These are phyloP conservation scores for Cyrtonyx montezumae DNA, from an alignment of 2,113 vertebrate genomes.

Conservation along the genomic window DNA sequence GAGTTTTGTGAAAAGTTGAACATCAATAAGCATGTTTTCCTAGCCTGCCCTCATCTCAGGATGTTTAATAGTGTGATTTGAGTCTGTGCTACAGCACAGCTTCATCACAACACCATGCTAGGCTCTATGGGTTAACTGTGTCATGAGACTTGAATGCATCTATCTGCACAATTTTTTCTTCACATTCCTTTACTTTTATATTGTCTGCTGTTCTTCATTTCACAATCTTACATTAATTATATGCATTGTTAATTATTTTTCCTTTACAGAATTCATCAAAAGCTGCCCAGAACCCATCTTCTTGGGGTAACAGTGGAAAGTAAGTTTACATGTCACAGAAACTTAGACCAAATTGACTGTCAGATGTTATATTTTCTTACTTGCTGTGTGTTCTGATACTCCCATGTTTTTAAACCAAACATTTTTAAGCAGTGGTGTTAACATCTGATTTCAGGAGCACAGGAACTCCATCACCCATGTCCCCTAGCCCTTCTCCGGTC, in stretches of 20 bases:
- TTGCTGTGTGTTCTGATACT: background rate
- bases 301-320: conserved; percentile 89
- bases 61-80: background rate
- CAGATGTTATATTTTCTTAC: background rate
- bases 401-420: background rate
- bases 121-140: background rate
- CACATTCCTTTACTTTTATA: background rate
- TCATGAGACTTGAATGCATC: background rate
- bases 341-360: background rate
- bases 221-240: background rate
- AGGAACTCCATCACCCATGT: conserved; percentile 82
- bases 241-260: conserved; percentile 39
- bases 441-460: conserved; percentile 79
- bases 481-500: conserved; percentile 84
- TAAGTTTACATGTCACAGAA: conserved; percentile 76
- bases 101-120: background rate
- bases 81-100: background rate
- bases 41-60: background rate
- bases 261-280: conserved; percentile 89
- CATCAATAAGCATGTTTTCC: background rate
- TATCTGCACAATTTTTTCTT: background rate
- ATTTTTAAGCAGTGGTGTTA: background rate
- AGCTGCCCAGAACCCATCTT: conserved; percentile 83
- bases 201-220: background rate
- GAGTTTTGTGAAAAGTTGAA: background rate